phyloP scores from a whole-genome alignment of 2,888 invertebrate genomes.

The Calameuta pallipes region DNA sequence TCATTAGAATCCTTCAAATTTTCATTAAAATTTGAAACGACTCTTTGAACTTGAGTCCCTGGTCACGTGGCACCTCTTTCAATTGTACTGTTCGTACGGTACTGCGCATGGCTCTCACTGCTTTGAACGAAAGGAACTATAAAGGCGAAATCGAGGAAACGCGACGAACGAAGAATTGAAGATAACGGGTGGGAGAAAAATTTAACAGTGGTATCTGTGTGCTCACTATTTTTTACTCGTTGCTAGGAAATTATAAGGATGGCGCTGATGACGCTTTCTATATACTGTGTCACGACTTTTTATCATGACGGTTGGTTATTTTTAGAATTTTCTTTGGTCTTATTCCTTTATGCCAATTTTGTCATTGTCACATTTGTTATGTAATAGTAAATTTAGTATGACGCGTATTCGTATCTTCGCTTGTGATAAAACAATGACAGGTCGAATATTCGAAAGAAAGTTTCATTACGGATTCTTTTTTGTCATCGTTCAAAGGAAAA shows the following conservation, averaged over 20 bases:
- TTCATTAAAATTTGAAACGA: neutral
- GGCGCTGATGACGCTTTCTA: neutral
- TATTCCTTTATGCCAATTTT: neutral
- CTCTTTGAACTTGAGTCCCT: neutral
- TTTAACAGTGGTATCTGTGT: neutral
- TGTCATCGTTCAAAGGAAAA: neutral
- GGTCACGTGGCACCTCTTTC: neutral
- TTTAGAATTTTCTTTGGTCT: neutral
- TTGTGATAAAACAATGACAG: neutral
- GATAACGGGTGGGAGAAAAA: neutral
- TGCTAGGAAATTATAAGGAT: neutral
- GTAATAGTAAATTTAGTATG: neutral
- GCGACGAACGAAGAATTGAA: neutral
- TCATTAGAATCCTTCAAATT: neutral
- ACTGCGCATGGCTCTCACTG: neutral
- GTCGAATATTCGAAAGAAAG: neutral
- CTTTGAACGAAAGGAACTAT: neutral
- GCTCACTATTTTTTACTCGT: neutral
- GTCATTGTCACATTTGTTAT: neutral
- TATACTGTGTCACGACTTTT: neutral
- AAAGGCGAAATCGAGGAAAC: neutral
- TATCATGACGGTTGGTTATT: neutral
- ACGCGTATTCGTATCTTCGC: neutral
- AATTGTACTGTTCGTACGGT: neutral
- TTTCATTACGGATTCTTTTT: neutral